phyloP scores from a whole-genome alignment of 1,140 invertebrate species.

The Caenorhabditis tropicalis region DNA sequence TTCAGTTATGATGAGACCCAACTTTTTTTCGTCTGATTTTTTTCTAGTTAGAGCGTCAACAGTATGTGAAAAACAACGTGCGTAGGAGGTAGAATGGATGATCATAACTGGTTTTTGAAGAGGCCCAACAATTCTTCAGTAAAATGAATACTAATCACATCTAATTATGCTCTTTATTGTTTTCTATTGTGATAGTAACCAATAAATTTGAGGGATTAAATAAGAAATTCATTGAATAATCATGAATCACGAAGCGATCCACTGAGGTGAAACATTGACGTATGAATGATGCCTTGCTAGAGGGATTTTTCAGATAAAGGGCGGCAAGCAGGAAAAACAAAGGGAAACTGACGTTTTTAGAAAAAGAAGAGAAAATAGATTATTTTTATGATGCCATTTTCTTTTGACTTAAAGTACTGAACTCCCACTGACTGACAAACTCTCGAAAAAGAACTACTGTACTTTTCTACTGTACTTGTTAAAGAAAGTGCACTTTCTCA shows the following conservation, averaged over 20 bases:
- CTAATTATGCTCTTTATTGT: slow-evolving; percentile 34
- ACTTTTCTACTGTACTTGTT: not conserved
- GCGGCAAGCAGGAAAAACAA: not conserved
- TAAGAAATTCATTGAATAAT: not conserved
- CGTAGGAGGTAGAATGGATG: not conserved
- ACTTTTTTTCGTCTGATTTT: not conserved
- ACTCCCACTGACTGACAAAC: not conserved
- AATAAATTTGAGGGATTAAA: not conserved
- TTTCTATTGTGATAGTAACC: not conserved
- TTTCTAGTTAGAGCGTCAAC: not conserved
- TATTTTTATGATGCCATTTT: not conserved
- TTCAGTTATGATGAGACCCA: not conserved
- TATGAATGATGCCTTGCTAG: not conserved
- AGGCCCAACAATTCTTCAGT: not conserved
- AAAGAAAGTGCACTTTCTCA: not conserved
- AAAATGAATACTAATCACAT: slow-evolving; percentile 27
- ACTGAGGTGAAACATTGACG: not conserved
- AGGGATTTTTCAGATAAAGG: not conserved
- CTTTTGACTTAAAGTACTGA: not conserved
- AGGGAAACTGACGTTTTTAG: not conserved
- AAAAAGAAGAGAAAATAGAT: not conserved
- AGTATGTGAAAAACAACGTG: slow-evolving; percentile 9
- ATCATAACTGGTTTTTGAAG: not conserved
- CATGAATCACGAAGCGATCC: not conserved
- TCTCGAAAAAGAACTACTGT: not conserved